A percentile compares a stretch with the other conserved stretches of the same genome.
Evolutionary conservation across 2,113 vertebrate genomes (phyloP).

Genomic region (Halcyon malimbica): DNA sequence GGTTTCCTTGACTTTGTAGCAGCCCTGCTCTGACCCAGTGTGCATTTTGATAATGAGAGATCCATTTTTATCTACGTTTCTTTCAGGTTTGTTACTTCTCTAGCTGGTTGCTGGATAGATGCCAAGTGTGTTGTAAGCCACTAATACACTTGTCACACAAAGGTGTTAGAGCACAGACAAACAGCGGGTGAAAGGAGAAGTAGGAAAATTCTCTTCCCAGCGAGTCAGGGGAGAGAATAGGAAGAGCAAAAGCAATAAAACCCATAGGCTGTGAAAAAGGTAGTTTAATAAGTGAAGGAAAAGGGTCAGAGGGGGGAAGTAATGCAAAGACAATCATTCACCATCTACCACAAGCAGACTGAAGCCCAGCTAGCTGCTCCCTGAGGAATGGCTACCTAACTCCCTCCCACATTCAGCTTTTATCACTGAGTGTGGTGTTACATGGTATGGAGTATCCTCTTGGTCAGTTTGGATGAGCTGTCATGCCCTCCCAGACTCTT

Average conservation of each 20-base stretch:
- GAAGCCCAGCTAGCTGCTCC: neutral
- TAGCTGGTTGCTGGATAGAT: neutral
- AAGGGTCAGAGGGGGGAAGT: no score
- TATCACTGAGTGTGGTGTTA: neutral
- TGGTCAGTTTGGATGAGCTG: neutral
- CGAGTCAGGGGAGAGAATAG: fast-evolving
- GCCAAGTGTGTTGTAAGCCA: neutral
- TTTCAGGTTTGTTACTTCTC: neutral
- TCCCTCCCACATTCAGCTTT: neutral
- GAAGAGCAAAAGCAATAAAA: neutral
- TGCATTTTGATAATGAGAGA: neutral
- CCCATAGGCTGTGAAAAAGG: neutral
- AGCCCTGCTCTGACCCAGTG: neutral
- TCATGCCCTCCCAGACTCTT: neutral
- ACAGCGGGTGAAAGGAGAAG: neutral
- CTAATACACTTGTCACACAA: neutral
- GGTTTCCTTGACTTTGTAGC: neutral
- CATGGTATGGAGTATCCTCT: neutral
- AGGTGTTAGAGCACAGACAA: neutral
- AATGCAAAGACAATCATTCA: neutral
- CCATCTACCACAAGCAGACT: neutral
- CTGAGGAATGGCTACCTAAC: neutral
- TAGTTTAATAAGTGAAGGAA: neutral
- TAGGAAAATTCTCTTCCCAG: neutral
- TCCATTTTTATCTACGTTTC: neutral